A percentile compares a stretch with the other conserved stretches of the same genome.
phyloP scores from a whole-genome alignment of 1,140 invertebrate species.

The Diuraphis noxia region DNA sequence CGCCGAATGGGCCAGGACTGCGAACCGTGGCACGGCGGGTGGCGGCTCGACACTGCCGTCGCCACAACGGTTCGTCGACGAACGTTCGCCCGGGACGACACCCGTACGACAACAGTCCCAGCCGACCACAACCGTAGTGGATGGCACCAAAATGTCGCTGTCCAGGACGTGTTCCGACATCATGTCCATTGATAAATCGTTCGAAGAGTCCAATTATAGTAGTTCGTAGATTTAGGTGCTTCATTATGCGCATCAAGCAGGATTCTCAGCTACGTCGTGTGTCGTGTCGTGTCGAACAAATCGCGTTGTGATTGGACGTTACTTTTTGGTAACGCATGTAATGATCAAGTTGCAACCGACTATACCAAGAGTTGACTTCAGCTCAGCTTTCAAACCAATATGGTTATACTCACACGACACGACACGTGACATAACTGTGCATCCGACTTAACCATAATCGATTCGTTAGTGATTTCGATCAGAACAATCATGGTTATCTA shows the following conservation, averaged over 20 bases:
- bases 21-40: background rate
- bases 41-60: background rate
- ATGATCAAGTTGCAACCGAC: too few species aligned
- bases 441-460: too few species aligned
- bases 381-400: too few species aligned
- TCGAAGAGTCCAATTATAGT: constrained; percentile 39
- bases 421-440: too few species aligned
- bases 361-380: too few species aligned
- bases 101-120: background rate
- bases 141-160: constrained; percentile 24
- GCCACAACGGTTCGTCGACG: background rate
- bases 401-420: too few species aligned
- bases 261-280: too few species aligned
- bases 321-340: too few species aligned
- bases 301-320: too few species aligned
- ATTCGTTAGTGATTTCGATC: background rate
- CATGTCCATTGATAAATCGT: constrained; percentile 51
- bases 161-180: constrained; percentile 50
- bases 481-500: too few species aligned
- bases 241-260: too few species aligned
- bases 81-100: background rate
- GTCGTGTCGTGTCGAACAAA: too few species aligned
- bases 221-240: constrained; percentile 23
- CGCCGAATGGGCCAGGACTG: background rate
- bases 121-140: background rate